Conservation (phyloP, 2,113 vertebrate genomes). For the Stictonetta naevosa region DNA sequence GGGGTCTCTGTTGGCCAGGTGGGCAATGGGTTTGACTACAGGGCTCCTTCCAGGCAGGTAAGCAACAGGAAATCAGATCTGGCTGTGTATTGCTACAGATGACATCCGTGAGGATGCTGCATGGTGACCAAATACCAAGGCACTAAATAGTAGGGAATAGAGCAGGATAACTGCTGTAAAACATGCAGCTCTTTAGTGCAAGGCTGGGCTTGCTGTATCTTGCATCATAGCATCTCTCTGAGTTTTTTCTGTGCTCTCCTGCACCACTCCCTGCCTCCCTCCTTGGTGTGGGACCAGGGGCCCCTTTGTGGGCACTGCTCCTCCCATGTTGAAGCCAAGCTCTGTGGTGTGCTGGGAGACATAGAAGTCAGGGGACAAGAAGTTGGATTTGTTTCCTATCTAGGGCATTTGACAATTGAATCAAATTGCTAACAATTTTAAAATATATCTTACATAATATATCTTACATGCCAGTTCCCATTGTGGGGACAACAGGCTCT, state of each 20-base stretch:
- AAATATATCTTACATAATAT: neutral
- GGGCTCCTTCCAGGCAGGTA: neutral
- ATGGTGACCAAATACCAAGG: neutral
- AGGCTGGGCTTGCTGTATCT: neutral
- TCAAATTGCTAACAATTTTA: neutral
- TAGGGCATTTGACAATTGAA: neutral
- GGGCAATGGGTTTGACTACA: neutral
- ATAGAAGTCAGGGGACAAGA: neutral
- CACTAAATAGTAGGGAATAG: neutral
- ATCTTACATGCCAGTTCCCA: neutral
- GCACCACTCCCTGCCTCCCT: neutral
- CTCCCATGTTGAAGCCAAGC: too few species aligned
- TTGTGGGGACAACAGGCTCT: neutral
- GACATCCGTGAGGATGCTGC: neutral
- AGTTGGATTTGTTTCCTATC: neutral
- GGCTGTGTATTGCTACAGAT: fast-evolving
- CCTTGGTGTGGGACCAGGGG: neutral
- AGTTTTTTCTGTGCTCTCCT: neutral
- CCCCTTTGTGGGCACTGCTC: neutral
- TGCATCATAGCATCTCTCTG: fast-evolving
- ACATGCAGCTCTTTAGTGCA: neutral
- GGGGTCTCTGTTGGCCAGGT: neutral
- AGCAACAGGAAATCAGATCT: fast-evolving
- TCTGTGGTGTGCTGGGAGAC: too few species aligned
- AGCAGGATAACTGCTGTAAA: neutral